These are phyloP conservation scores for Branchinecta lindahli DNA, from an alignment of 1,140 invertebrate species.

Conservation along the genomic window DNA sequence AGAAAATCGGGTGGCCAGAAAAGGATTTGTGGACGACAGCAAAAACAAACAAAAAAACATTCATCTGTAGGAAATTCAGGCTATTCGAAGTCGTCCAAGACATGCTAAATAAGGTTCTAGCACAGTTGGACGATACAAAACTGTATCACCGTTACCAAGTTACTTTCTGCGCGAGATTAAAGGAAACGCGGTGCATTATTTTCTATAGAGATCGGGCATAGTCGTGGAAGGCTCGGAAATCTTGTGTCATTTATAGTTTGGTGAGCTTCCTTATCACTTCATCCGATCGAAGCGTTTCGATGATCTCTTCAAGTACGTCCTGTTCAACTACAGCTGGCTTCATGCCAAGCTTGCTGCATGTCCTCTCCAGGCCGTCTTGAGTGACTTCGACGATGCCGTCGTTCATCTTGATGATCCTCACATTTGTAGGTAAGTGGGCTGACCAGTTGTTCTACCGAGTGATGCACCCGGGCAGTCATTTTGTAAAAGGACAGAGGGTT, in stretches of 20 bases:
- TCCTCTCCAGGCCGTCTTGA: conserved; percentile 79
- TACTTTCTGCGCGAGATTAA: too few species aligned
- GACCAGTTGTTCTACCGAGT: not conserved
- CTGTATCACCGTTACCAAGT: too few species aligned
- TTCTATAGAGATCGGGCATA: too few species aligned
- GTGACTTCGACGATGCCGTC: conserved; percentile 90
- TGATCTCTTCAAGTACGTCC: conserved; percentile 78
- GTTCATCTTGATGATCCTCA: conserved; percentile 67
- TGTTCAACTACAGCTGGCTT: conserved; percentile 96
- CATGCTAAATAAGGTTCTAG: too few species aligned
- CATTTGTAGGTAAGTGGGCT: conserved; percentile 46
- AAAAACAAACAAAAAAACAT: too few species aligned
- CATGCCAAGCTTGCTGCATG: conserved; percentile 90
- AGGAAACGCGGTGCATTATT: too few species aligned
- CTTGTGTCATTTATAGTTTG: conserved; percentile 45
- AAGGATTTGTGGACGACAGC: too few species aligned
- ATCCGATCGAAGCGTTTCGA: conserved; percentile 75
- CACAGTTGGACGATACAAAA: too few species aligned
- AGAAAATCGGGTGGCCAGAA: too few species aligned
- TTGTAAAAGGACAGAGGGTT: conserved; percentile 1
- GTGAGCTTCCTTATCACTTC: conserved; percentile 87
- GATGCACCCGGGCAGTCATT: not conserved
- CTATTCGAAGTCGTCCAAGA: too few species aligned
- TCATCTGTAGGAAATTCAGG: too few species aligned
- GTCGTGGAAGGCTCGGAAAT: too few species aligned